Base-by-base conservation (phyloP, 2,888 invertebrate species). In the Holacanthella duospinosa region DNA sequence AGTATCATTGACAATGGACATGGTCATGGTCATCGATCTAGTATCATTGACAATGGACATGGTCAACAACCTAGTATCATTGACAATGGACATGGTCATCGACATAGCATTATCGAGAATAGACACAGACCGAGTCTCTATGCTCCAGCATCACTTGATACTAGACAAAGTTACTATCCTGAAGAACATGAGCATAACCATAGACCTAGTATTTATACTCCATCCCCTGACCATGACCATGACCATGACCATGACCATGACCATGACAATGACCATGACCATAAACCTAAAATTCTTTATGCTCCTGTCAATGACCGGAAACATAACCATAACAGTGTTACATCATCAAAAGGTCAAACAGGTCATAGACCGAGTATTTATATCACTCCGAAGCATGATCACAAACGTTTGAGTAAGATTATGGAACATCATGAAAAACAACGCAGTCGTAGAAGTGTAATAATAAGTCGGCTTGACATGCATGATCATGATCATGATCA, bases 401-500 rank as follows among this genome's bases (percentile, higher is more conserved):
- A 48, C 21, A 4, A 9, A 9, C 12, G 48, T 9, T 21, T 48
- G 21, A 48, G 48, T 48, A 9, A 21, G 19, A 21, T 48, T 21
- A 4, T 48, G 6, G 19, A 48, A 48, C 48, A 48, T 21, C 48
- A 21, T 4, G 19, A 48, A 21, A 48, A 21, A 48, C 36, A 16
- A 16, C 36, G 36, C 16, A 36, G n/a, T n/a, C n/a, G n/a, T n/a
- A n/a, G n/a, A n/a, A n/a, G n/a, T n/a, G 29, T 55, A 28, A 55
- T 55, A 26, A 55, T 55, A 6, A 25, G 26, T 12, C 26, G 12
- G 24, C 9, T 6, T 26, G 56, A 26, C n/a, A 4, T 4, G 6
- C 53, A 4, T 53, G 26, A 25, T 16, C 56, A 55, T 55, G 26
- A 53, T 44, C 53, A 44, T 16, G 48, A 58, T n/a, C 62, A 62